Conservation (phyloP, 2,797 vertebrate genomes). For the Squalus acanthias region DNA sequence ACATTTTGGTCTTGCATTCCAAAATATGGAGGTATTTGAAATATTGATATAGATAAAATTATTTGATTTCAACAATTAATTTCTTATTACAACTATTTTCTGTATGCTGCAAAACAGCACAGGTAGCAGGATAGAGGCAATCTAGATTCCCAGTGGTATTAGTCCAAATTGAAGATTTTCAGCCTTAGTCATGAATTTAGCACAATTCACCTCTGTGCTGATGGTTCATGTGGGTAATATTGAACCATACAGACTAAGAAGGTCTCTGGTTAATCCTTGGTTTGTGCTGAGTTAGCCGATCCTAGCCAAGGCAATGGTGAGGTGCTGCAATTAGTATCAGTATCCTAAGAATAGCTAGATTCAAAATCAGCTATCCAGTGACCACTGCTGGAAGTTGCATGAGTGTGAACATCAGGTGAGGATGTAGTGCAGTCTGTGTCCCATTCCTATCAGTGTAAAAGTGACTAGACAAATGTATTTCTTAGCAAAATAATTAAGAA, state of each 20-base stretch:
- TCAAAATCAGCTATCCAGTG: neutral
- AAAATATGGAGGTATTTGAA: neutral
- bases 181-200: constrained; percentile 32
- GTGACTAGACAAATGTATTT: neutral
- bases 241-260: neutral
- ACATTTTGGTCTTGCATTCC: neutral
- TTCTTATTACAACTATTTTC: neutral
- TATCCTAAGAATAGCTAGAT: neutral
- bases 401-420: neutral
- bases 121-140: neutral
- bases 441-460: neutral
- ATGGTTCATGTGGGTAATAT: constrained; percentile 15
- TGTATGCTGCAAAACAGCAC: neutral
- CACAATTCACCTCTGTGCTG: neutral
- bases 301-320: too few relatives aligned
- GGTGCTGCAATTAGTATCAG: neutral
- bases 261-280: neutral
- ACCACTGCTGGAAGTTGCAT: neutral
- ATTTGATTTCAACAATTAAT: constrained; percentile 12
- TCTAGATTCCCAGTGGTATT: neutral
- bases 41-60: neutral
- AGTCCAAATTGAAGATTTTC: constrained; percentile 8
- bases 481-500: neutral
- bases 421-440: neutral
- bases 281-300: constrained; percentile 15